Evolutionary conservation across 1,140 invertebrate genomes (phyloP), one percentile per base, ranked within the genome.

Genomic region (Scylla paramamosain): DNA sequence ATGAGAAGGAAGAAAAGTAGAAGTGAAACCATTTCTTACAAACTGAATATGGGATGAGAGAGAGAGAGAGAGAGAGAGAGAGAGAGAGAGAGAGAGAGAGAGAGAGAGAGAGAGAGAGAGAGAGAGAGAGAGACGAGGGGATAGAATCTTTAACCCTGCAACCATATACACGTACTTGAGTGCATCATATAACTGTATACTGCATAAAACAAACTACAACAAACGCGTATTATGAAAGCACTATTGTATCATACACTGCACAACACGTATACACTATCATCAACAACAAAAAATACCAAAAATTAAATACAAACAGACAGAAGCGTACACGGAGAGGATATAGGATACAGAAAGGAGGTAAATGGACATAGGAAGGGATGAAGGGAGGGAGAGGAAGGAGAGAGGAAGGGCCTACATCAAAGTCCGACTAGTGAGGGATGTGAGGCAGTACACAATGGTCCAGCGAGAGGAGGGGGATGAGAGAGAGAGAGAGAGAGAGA

Each of bases 51-150:
- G 20, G 1, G 10, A 59, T 2, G 10, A 77, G 67, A 77, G 67
- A 77, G 67, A 77, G 67, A 77, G 67, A 77, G 67, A 77, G 67
- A 77, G 67, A 77, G 67, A 77, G 67, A 77, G 67, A 77, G 67
- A 77, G 67, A 77, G 67, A 77, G 67, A 77, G 67, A 77, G 67
- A 77, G 67, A 77, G 67, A 77, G 67, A 77, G 67, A 77, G 67
- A 77, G 67, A 77, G 67, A 77, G 67, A 77, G 67, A 77, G 67
- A 77, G 67, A 77, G 67, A 77, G 67, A 77, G 67, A 77, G 67
- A 77, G 67, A 77, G 67, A 77, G 67, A 77, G 67, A 77, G 67
- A 77, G 67, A n/a, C 0, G 8, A 1, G n/a, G 67, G n/a, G 52
- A 59, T 2, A 59, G 52, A 59, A n/a, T n/a, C n/a, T n/a, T n/a